phyloP scores from a whole-genome alignment of 2,888 invertebrate genomes.

The Spatulosminthurus flaviceps region DNA sequence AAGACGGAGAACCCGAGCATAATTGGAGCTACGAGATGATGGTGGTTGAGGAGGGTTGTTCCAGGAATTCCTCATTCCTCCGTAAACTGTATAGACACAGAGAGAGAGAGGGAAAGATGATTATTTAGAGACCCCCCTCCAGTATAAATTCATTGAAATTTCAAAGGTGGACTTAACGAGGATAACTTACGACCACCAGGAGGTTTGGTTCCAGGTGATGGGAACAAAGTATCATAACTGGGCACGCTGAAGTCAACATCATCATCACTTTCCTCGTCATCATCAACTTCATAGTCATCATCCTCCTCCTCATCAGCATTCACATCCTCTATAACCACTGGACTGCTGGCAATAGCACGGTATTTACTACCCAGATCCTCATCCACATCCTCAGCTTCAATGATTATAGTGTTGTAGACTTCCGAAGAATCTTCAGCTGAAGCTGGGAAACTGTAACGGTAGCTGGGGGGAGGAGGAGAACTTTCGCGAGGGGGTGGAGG shows the following conservation, averaged over 20 bases:
- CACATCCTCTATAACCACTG: background rate
- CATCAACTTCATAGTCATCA: slow-evolving; percentile 29
- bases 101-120: background rate
- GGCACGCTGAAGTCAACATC: slow-evolving; percentile 45
- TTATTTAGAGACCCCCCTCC: background rate
- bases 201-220: slow-evolving; percentile 28
- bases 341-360: background rate
- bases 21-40: background rate
- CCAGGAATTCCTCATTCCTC: slow-evolving; percentile 38
- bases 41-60: slow-evolving; percentile 39
- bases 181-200: slow-evolving; percentile 6
- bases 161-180: background rate
- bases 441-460: background rate
- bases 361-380: background rate
- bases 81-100: background rate
- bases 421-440: background rate
- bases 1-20: slow-evolving; percentile 35
- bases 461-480: slow-evolving; percentile 26
- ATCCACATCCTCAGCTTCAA: slow-evolving; percentile 22
- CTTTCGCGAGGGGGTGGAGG: background rate
- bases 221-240: slow-evolving; percentile 39
- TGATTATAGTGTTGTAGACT: slow-evolving; percentile 27
- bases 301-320: slow-evolving; percentile 28
- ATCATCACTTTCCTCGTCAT: slow-evolving; percentile 39
- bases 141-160: background rate